Evolutionary conservation across 2,113 vertebrate species (phyloP), one percentile per base, ranked within the genome.

Genomic region (Ailuropoda melanoleuca): DNA sequence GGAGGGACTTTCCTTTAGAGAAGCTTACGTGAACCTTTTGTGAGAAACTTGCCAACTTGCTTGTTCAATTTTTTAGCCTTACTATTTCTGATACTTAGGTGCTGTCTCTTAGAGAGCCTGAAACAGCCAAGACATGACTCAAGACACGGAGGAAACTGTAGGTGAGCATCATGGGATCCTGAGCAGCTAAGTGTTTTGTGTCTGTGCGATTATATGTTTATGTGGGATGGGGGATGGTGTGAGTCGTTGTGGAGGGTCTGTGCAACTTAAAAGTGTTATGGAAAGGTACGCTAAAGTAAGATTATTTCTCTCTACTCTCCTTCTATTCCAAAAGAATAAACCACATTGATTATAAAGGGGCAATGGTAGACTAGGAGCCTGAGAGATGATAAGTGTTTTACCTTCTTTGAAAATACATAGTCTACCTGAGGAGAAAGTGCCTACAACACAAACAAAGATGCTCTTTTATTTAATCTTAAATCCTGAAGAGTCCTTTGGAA

Each of bases 51-150:
- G 75, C 29, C 64, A 78, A 84, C 55, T 55, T 84, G n/a, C 53
- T 92, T 93, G 92, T 95, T 95, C 26, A 12, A 78, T 75, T 24
- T 95, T 87, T 90, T 88, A 95, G 95, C 70, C 56, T 90, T 95
- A 90, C 88, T 87, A 39, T 95, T 96, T 90, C 87, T 62, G 64
- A 94, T 97, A 97, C 23, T 84, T 96, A 94, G 77, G 88, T 82
- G 81, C 62, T 90, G 8, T 58, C 83, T 92, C 88, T 98, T 83
- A 81, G 86, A 74, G 82, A 92, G 24, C 60, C 64, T 92, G 78
- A 95, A 98, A 74, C 6, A 96, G 81, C 75, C 62, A 90, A 96
- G 58, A 84, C 43, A 94, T 93, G 83, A 87, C 92, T 75, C 72
- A 70, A 62, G 75, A 14, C 88, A 95, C 39, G 84, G 97, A 96